phyloP scores from a whole-genome alignment of 2,888 invertebrate species.

The Sphecodes monilicornis region DNA sequence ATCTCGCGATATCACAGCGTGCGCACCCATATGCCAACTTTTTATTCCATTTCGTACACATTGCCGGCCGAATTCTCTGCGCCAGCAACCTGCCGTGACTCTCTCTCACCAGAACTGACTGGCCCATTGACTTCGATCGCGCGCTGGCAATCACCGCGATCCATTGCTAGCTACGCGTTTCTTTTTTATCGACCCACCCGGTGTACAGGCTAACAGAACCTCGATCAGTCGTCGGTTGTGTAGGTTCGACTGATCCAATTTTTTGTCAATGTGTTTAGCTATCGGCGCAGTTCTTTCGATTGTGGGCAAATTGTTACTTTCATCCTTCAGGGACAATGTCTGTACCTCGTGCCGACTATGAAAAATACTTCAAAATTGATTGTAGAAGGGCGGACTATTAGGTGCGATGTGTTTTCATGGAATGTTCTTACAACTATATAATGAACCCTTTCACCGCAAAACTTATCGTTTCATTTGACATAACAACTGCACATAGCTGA shows the following conservation, averaged over 20 bases:
- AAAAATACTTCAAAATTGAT: background rate
- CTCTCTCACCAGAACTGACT: background rate
- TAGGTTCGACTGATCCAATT: slow-evolving; percentile 3
- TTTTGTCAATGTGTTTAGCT: background rate
- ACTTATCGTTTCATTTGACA: too few relatives aligned
- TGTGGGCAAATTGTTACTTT: background rate
- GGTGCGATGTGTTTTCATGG: background rate
- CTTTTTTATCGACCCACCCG: background rate
- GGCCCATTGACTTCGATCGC: slow-evolving; percentile 39
- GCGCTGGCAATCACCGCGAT: slow-evolving; percentile 11
- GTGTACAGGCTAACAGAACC: background rate
- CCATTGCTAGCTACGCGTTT: background rate
- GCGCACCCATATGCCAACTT: slow-evolving; percentile 45
- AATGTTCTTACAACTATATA: too few relatives aligned
- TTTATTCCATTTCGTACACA: slow-evolving; percentile 52
- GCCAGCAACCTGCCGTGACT: slow-evolving; percentile 19
- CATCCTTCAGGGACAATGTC: background rate
- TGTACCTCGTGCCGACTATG: background rate
- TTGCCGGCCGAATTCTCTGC: slow-evolving; percentile 29
- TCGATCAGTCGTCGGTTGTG: background rate
- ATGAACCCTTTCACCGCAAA: too few relatives aligned
- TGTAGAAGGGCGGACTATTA: background rate
- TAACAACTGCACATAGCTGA: too few relatives aligned
- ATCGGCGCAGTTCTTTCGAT: background rate
- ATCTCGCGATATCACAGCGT: slow-evolving; percentile 27